phyloP scores from a whole-genome alignment of 2,888 invertebrate species.

The Leucophenga maculata region DNA sequence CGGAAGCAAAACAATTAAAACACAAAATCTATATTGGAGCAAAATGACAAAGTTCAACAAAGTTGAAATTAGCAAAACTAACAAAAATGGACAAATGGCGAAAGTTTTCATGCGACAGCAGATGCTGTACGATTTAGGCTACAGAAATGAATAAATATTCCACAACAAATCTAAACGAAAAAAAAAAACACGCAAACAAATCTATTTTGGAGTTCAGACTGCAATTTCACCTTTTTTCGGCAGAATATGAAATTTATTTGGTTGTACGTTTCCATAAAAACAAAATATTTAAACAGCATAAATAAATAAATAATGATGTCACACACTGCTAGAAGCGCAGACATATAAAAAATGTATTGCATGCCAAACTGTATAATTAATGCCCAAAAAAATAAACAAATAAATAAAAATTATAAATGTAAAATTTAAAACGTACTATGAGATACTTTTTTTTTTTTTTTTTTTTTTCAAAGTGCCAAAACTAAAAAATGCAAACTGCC shows the following conservation, averaged over 20 bases:
- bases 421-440: too few species aligned
- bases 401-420: too few species aligned
- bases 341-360: background rate
- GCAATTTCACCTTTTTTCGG: constrained; percentile 16
- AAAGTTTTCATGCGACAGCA: background rate
- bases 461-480: too few species aligned
- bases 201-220: background rate
- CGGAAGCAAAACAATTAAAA: background rate
- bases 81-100: background rate
- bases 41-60: constrained; percentile 9
- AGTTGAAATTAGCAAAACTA: constrained; percentile 5
- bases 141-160: background rate
- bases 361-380: too few species aligned
- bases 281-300: background rate
- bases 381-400: too few species aligned
- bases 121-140: background rate
- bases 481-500: too few species aligned
- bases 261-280: background rate
- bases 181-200: constrained; percentile 1
- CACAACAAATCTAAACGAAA: background rate
- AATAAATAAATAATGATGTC: constrained; percentile 17
- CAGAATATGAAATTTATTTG: background rate
- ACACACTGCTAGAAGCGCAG: background rate
- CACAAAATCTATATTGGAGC: background rate
- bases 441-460: too few species aligned